Percentiles rank a stretch among this genome's conserved stretches.
These are phyloP conservation scores for Thysanoteuthis rhombus DNA, from an alignment of 2,888 invertebrate species.

Conservation along the genomic window DNA sequence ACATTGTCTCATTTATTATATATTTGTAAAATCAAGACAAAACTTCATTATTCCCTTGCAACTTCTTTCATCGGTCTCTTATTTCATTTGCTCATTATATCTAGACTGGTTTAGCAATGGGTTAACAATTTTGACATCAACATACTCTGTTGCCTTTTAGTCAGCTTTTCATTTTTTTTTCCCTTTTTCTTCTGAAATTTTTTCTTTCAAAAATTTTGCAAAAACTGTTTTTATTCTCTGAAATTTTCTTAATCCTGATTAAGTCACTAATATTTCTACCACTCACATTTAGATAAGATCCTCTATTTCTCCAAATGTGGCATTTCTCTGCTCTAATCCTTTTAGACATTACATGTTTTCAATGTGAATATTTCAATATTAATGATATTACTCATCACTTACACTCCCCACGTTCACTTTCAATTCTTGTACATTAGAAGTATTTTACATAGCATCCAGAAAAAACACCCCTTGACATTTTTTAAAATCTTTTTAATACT, in stretches of 20 bases:
- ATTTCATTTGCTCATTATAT: background rate
- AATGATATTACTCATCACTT: no score
- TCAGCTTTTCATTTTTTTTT: background rate
- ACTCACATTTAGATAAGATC: background rate
- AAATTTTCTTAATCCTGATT: background rate
- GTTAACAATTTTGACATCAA: background rate
- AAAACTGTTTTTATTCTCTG: background rate
- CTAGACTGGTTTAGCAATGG: background rate
- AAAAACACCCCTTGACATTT: background rate
- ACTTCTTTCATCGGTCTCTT: background rate
- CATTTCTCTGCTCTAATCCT: background rate
- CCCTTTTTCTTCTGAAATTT: background rate
- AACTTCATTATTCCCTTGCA: background rate
- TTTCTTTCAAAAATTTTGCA: background rate
- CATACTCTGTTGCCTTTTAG: background rate
- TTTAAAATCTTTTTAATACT: no score
- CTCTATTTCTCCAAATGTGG: no score
- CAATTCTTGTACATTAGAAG: background rate
- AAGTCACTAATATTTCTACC: background rate
- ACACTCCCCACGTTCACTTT: background rate
- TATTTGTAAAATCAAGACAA: background rate
- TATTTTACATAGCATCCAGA: background rate
- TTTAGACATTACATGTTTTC: background rate
- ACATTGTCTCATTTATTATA: background rate
- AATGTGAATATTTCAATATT: background rate